Conservation (phyloP, 2,113 vertebrate genomes). For the Peromyscus maniculatus region DNA sequence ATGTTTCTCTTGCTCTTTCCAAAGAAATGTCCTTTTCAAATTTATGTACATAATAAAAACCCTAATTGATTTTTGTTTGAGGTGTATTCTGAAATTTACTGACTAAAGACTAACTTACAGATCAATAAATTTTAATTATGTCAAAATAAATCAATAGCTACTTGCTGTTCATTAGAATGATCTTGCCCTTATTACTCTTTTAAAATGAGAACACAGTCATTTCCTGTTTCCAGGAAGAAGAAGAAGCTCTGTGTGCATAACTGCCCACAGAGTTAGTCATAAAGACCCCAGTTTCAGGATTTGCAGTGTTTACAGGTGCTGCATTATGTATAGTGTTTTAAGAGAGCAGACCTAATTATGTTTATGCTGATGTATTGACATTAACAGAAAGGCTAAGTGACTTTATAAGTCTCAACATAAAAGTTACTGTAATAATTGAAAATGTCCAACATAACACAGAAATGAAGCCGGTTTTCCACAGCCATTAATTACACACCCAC, state of each 20-base stretch:
- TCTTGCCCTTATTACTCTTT: slow-evolving; percentile 68
- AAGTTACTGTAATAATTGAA: neutral
- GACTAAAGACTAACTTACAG: slow-evolving; percentile 57
- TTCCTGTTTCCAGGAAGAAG: slow-evolving; percentile 47
- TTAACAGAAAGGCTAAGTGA: neutral
- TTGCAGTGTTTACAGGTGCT: neutral
- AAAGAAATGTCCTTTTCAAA: slow-evolving; percentile 61
- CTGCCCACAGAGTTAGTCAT: neutral
- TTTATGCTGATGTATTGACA: neutral
- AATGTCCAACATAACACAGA: neutral
- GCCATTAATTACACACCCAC: neutral
- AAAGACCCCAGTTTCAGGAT: neutral
- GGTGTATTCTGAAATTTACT: slow-evolving; percentile 71
- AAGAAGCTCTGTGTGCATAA: neutral
- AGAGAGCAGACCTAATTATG: neutral
- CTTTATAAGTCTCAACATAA: neutral
- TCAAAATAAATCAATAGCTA: slow-evolving; percentile 64
- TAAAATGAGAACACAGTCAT: slow-evolving; percentile 57
- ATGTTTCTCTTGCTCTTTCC: slow-evolving; percentile 56
- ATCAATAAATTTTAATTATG: slow-evolving; percentile 78
- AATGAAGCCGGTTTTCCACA: neutral
- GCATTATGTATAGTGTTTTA: neutral
- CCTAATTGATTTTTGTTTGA: slow-evolving; percentile 72
- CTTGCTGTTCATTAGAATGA: slow-evolving; percentile 55
- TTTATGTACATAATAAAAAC: slow-evolving; percentile 75